phyloP scores from a whole-genome alignment of 2,888 invertebrate species.

The Rhaphigaster nebulosa region DNA sequence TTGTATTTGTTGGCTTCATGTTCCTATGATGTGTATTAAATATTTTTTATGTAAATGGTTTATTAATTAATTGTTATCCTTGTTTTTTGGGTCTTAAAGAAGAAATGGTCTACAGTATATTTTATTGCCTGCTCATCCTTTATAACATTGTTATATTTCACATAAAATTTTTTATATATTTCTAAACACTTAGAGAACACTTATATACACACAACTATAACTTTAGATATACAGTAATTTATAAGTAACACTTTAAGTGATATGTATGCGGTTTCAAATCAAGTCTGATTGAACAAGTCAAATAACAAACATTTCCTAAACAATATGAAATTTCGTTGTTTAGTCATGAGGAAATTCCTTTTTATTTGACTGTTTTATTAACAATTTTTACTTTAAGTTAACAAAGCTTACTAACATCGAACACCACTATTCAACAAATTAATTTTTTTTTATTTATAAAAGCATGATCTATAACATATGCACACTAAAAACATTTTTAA shows the following conservation, averaged over 20 bases:
- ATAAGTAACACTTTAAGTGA: conserved; percentile 65
- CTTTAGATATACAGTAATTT: conserved; percentile 55
- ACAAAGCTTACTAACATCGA: conserved; percentile 43
- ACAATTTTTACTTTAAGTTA: neutral
- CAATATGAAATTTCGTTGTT: conserved; percentile 33
- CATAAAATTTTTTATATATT: conserved; percentile 21
- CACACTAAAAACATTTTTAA: conserved; percentile 9
- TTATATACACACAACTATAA: conserved; percentile 61
- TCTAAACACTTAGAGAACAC: conserved; percentile 58
- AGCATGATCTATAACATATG: conserved; percentile 26
- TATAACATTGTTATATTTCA: conserved; percentile 39
- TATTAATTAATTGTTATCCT: neutral
- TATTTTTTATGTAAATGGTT: conserved; percentile 3
- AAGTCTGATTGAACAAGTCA: conserved; percentile 38
- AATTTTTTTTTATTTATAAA: neutral
- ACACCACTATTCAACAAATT: conserved; percentile 10
- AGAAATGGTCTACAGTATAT: neutral
- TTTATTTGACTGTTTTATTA: neutral
- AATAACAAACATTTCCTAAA: conserved; percentile 7
- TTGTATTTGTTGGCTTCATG: conserved; percentile 37
- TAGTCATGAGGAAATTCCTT: neutral
- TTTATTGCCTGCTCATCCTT: conserved; percentile 51
- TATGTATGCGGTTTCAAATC: conserved; percentile 62
- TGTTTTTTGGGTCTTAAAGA: neutral
- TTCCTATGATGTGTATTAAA: conserved; percentile 50